Evolutionary conservation across 2,888 invertebrate genomes (phyloP).

Genomic region (Cosmia trapezina): DNA sequence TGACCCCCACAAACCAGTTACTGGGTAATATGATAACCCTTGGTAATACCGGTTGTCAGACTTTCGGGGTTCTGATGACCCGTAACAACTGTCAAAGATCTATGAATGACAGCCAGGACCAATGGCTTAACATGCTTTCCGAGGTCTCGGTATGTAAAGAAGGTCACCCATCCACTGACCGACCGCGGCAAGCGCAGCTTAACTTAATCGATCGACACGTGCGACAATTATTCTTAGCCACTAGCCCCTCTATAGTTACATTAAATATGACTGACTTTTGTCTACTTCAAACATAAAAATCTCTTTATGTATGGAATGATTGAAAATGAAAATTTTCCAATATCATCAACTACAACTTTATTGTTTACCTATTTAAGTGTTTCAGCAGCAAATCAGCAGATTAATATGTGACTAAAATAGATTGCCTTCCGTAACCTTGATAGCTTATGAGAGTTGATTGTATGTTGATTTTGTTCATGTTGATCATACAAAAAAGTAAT

Average conservation of each 20-base stretch:
- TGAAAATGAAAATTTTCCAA: conserved; percentile 13
- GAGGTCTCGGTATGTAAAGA: no score
- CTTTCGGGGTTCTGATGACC: no score
- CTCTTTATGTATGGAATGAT: neutral
- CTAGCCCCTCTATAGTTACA: neutral
- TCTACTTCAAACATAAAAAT: neutral
- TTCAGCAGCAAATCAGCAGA: conserved; percentile 43
- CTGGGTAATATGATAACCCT: no score
- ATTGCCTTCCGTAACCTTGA: conserved; percentile 54
- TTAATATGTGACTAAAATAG: conserved; percentile 61
- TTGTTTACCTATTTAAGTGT: conserved; percentile 52
- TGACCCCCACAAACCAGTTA: no score
- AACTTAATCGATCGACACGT: no score
- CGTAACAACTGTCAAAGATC: no score
- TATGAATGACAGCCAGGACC: no score
- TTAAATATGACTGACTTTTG: neutral
- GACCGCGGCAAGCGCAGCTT: no score
- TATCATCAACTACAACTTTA: conserved; percentile 24
- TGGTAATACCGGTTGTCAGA: no score
- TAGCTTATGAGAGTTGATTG: conserved; percentile 49
- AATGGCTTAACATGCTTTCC: no score
- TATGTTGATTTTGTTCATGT: conserved; percentile 40
- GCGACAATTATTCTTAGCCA: no score
- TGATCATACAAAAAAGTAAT: conserved; percentile 14
- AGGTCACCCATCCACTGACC: no score